phyloP scores from a whole-genome alignment of 2,113 vertebrate species.

The Cyprinodon tularosa region DNA sequence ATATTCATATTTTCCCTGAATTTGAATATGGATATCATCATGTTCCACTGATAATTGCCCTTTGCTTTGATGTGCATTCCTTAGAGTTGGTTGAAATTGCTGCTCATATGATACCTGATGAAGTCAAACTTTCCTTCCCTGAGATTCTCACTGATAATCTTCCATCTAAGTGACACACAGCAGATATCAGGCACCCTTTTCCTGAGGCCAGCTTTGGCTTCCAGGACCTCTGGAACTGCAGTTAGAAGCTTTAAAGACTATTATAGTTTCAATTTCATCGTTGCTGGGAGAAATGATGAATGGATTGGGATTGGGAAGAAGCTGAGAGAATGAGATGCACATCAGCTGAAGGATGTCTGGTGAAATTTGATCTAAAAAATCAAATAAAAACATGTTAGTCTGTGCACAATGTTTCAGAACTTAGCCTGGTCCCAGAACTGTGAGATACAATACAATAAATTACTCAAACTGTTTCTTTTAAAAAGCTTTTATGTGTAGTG shows the following conservation, averaged over 20 bases:
- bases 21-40: neutral
- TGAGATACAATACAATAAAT: neutral
- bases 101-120: neutral
- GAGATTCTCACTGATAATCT: neutral
- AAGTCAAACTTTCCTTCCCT: neutral
- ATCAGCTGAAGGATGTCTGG: slow-evolving; percentile 26
- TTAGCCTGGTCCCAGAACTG: too few relatives aligned
- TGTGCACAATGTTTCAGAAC: too few relatives aligned
- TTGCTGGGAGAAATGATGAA: slow-evolving; percentile 61
- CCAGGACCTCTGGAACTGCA: slow-evolving; percentile 38
- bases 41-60: neutral
- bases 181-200: slow-evolving; percentile 32
- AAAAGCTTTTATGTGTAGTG: neutral
- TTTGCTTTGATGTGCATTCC: neutral
- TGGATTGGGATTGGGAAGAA: slow-evolving; percentile 57
- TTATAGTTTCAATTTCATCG: slow-evolving; percentile 52
- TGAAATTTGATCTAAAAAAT: slow-evolving; percentile 39
- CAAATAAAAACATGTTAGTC: neutral
- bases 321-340: slow-evolving; percentile 21
- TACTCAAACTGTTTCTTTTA: neutral
- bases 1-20: too few relatives aligned
- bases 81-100: too few relatives aligned
- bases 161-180: slow-evolving; percentile 18
- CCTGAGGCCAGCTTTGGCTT: slow-evolving; percentile 40
- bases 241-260: slow-evolving; percentile 43